A percentile compares a stretch with the other conserved stretches of the same genome.
phyloP scores from a whole-genome alignment of 2,888 invertebrate species.

The Drosophila barbarae region DNA sequence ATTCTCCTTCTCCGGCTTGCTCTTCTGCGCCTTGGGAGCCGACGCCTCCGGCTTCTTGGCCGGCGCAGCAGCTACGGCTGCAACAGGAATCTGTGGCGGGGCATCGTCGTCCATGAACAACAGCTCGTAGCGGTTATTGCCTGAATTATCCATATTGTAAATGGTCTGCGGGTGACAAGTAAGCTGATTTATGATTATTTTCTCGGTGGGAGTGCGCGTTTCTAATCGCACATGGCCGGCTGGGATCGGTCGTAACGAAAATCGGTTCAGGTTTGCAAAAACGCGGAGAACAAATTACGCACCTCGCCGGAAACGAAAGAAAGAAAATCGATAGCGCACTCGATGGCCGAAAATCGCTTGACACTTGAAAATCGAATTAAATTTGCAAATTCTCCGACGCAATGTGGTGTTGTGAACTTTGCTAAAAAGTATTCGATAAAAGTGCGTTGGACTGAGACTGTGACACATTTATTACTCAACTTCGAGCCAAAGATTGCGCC shows the following conservation, averaged over 20 bases:
- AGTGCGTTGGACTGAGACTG: background rate
- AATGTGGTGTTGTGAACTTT: background rate
- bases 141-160: constrained; percentile 74
- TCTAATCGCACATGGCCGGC: constrained; percentile 31
- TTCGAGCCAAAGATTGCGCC: background rate
- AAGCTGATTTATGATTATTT: constrained; percentile 25
- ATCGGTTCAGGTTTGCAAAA: constrained; percentile 30
- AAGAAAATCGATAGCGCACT: constrained; percentile 24
- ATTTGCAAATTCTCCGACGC: background rate
- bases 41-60: constrained; percentile 42
- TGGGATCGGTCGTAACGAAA: constrained; percentile 7
- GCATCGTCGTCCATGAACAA: constrained; percentile 77
- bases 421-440: background rate
- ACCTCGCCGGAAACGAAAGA: constrained; percentile 31
- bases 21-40: constrained; percentile 50
- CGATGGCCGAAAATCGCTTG: background rate
- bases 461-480: background rate
- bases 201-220: constrained; percentile 41
- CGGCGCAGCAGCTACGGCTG: constrained; percentile 27
- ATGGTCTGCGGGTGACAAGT: constrained; percentile 17
- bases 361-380: background rate
- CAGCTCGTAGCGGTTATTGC: constrained; percentile 78
- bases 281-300: constrained; percentile 30
- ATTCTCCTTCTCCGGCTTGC: constrained; percentile 76
- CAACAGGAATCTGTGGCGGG: constrained; percentile 38